Evolutionary conservation across 2,797 vertebrate genomes (phyloP).

Genomic region (Tauraco hartlaubi): DNA sequence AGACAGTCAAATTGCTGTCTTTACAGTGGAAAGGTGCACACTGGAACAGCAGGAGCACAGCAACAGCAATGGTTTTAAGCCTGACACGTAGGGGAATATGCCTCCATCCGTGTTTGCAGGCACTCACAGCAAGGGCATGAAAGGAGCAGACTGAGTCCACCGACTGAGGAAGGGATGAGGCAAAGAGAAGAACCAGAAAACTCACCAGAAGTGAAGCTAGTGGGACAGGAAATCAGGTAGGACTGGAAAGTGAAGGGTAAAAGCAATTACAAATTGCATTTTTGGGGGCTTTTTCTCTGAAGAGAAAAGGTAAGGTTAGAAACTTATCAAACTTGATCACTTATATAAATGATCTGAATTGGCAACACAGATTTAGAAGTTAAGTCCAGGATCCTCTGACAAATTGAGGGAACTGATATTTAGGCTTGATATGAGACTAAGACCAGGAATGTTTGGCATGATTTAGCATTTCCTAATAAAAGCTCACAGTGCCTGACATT

Average conservation of each 20-base stretch:
- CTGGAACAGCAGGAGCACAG: background rate
- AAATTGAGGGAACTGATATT: background rate
- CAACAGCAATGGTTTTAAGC: background rate
- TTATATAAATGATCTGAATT: background rate
- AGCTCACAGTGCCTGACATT: background rate
- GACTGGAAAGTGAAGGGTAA: background rate
- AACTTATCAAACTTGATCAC: background rate
- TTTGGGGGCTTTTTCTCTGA: background rate
- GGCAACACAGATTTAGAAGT: background rate
- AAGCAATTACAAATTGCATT: background rate
- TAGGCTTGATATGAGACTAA: background rate
- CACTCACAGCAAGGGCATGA: background rate
- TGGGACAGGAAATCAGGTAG: background rate
- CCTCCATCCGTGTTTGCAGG: background rate
- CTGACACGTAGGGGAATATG: background rate
- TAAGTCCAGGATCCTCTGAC: constrained; percentile 5
- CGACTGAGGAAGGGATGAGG: background rate
- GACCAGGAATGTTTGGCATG: constrained; percentile 8
- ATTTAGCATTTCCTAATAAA: background rate
- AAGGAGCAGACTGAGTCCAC: background rate
- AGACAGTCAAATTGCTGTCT: background rate
- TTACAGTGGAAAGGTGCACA: background rate
- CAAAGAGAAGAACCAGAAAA: background rate
- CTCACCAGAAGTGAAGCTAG: background rate
- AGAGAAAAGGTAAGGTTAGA: background rate